Conservation (phyloP, 2,797 vertebrate genomes). For the Gallinago stenura region DNA sequence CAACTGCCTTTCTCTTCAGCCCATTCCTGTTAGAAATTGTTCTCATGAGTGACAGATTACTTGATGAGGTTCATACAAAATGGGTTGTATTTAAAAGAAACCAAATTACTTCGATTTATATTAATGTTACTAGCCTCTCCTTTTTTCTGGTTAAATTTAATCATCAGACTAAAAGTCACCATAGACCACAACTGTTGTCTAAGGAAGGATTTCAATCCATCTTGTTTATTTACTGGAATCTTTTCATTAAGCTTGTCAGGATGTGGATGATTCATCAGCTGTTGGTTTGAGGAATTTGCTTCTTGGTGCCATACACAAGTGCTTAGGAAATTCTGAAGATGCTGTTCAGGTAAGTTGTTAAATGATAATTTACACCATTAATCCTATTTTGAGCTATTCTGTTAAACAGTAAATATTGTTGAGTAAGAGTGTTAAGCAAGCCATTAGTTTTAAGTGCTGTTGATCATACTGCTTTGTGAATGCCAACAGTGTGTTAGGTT, state of each 20-base stretch:
- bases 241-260: conserved; percentile 88
- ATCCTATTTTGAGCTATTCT: neutral
- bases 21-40: neutral
- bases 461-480: neutral
- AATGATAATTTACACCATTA: neutral
- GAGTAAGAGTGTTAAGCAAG: neutral
- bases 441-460: neutral
- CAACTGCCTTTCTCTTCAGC: neutral
- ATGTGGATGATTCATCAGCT: conserved; percentile 86
- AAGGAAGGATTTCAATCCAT: neutral
- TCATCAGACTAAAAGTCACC: neutral
- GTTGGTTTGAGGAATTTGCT: conserved; percentile 92
- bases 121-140: neutral
- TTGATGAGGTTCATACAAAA: neutral
- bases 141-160: neutral
- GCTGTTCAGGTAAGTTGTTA: conserved; percentile 87
- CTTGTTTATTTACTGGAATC: neutral
- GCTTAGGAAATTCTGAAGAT: conserved; percentile 92
- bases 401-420: neutral
- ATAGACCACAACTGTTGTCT: neutral
- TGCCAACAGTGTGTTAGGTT: neutral
- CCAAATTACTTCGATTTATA: neutral
- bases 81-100: neutral
- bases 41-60: neutral
- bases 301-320: conserved; percentile 95